Evolutionary conservation across 2,888 invertebrate species (phyloP), one percentile per base, ranked within the genome.

Genomic region (Yponomeuta malinellus): DNA sequence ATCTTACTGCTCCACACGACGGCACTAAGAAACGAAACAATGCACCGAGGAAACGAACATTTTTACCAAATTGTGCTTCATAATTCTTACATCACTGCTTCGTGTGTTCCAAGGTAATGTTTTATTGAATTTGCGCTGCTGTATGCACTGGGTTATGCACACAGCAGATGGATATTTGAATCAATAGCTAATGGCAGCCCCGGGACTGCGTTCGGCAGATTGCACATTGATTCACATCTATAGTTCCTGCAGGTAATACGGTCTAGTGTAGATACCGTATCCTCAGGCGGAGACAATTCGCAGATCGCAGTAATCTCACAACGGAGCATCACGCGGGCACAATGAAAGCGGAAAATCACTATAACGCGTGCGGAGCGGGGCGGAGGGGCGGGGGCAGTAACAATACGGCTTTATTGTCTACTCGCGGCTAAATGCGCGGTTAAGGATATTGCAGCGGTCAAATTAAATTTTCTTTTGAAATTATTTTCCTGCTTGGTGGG

Each of bases 341-440:
- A 65, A 65, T 65, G 65, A 65, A 31, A 29, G 65, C 65, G 65
- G 65, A 33, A 65, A 65, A 65, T 65, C 65, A 65, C 65, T 65
- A 65, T 65, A 65, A 65, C 65, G 65, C 65, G 65, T 65, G 65
- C 65, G 65, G 65, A 6, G 29, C 9, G 31, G 10, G 65, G 1
- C 15, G 52, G 65, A 29, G 65, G 31, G 29, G 65, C 31, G 52
- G 52, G 33, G 65, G 65, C 65, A 65, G 65, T 65, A 65, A 65
- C 65, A 65, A 65, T 65, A 65, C 65, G 33, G 31, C 31, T 29
- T 65, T 65, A 65, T 65, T 65, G 65, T 65, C 31, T 33, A n/a
- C 68, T 68, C 43, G n/a, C 43, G 67, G 33, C 37, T 37, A 33
- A 33, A 67, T 43, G 37, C 67, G 37, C 68, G 68, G 12, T 43